phyloP scores from a whole-genome alignment of 2,797 vertebrate species.

The Pagetopsis macropterus region DNA sequence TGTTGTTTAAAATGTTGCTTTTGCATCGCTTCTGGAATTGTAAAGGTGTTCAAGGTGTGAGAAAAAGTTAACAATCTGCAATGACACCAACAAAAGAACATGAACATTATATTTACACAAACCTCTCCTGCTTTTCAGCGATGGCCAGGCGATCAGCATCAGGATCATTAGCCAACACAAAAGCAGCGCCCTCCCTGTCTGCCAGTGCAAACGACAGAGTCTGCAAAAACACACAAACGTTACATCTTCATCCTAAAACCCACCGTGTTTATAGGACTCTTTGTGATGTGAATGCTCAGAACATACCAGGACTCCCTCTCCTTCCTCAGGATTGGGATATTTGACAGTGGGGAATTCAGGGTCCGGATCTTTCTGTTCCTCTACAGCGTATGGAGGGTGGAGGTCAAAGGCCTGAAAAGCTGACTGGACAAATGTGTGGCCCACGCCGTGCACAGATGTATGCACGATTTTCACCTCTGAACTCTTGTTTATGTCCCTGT shows the following conservation, averaged over 20 bases:
- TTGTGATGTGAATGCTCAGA: neutral
- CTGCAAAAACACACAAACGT: constrained; percentile 76
- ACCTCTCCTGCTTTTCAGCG: constrained; percentile 93
- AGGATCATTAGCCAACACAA: constrained; percentile 96
- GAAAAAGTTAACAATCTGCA: constrained; percentile 1
- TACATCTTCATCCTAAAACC: constrained; percentile 11
- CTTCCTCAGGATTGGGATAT: constrained; percentile 98
- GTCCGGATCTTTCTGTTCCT: constrained; percentile 94
- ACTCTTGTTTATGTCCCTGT: constrained; percentile 89
- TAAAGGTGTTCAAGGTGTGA: neutral
- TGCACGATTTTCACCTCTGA: constrained; percentile 94
- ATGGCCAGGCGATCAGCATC: constrained; percentile 95
- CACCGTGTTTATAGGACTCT: neutral
- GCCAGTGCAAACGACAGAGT: constrained; percentile 94
- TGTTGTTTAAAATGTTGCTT: constrained; percentile 1
- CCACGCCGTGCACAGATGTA: constrained; percentile 96
- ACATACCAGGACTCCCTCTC: constrained; percentile 94
- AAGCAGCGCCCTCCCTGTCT: constrained; percentile 87
- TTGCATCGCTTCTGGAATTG: neutral
- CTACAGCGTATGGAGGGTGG: constrained; percentile 88
- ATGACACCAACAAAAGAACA: neutral
- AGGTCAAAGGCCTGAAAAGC: constrained; percentile 93
- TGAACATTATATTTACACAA: neutral
- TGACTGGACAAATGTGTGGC: constrained; percentile 92
- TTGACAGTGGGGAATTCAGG: constrained; percentile 97